These are phyloP conservation scores for Melanchra persicariae DNA, from an alignment of 2,888 invertebrate genomes.

Conservation along the genomic window DNA sequence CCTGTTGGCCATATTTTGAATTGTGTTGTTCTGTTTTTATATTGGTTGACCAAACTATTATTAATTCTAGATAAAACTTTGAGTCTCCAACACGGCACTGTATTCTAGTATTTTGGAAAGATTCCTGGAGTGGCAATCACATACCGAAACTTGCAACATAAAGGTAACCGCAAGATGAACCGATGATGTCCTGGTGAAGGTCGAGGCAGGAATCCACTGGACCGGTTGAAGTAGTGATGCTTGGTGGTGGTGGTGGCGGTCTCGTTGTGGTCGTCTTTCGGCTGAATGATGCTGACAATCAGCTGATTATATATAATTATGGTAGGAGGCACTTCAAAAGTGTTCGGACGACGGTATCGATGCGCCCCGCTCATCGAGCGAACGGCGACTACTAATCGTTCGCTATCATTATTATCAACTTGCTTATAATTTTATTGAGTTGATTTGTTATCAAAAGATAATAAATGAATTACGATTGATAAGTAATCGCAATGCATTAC, in stretches of 20 bases:
- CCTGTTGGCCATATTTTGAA: constrained; percentile 21
- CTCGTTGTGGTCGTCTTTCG: not conserved
- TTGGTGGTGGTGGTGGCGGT: not conserved
- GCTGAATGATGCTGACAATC: not conserved
- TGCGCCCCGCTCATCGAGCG: constrained; percentile 1
- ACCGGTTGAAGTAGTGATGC: not conserved
- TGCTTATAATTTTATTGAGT: constrained; percentile 1
- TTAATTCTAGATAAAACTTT: too few relatives aligned
- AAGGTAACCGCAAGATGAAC: too few relatives aligned
- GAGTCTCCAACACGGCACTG: not conserved
- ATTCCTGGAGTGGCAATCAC: not conserved
- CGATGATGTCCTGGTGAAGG: not conserved
- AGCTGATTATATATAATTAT: not conserved
- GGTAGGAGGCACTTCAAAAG: not conserved
- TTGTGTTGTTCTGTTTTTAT: too few relatives aligned
- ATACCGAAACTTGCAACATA: not conserved
- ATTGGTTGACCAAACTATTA: too few relatives aligned
- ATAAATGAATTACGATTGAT: constrained; percentile 3
- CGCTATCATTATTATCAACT: not conserved
- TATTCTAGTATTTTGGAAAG: not conserved
- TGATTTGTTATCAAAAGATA: constrained; percentile 8
- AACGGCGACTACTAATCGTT: constrained; percentile 1
- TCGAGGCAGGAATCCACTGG: not conserved
- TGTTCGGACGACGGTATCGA: not conserved
- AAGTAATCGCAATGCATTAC: not conserved